Percentiles rank a stretch among this genome's conserved stretches.
Evolutionary conservation across 2,797 vertebrate species (phyloP).

Genomic region (Pyrocephalus nanus): DNA sequence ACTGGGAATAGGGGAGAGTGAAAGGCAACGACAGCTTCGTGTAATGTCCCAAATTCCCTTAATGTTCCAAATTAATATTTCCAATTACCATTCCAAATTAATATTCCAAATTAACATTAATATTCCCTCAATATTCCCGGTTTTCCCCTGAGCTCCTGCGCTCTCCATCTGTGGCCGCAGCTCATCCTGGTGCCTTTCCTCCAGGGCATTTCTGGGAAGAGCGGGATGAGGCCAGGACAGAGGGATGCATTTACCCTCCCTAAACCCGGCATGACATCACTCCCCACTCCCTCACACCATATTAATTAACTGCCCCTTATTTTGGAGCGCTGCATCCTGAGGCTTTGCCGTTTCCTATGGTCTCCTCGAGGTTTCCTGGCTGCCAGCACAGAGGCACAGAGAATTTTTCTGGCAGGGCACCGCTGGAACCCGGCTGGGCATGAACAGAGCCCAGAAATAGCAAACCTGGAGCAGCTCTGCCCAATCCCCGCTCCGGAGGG

Average conservation of each 20-base stretch:
- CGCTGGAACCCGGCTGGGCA: neutral
- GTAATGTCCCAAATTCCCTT: neutral
- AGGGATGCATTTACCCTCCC: neutral
- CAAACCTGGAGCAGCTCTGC: neutral
- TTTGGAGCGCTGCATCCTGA: neutral
- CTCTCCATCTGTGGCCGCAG: neutral
- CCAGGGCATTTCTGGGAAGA: neutral
- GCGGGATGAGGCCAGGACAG: neutral
- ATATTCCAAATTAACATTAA: neutral
- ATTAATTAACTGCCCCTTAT: constrained; percentile 23
- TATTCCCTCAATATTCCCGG: neutral
- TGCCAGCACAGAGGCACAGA: neutral
- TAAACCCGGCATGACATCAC: neutral
- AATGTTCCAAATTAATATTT: neutral
- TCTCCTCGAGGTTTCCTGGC: neutral
- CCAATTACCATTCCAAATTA: neutral
- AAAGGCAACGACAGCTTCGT: accelerated
- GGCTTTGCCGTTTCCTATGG: neutral
- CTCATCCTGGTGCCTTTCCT: neutral
- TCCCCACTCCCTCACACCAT: neutral
- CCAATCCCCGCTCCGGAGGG: neutral
- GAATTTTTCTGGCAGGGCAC: neutral
- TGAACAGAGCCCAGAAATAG: neutral
- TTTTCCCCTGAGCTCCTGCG: neutral
- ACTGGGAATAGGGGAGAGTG: neutral